Percentiles rank a stretch among this genome's conserved stretches.
phyloP scores from a whole-genome alignment of 2,888 invertebrate genomes.

The Dusona sp. region DNA sequence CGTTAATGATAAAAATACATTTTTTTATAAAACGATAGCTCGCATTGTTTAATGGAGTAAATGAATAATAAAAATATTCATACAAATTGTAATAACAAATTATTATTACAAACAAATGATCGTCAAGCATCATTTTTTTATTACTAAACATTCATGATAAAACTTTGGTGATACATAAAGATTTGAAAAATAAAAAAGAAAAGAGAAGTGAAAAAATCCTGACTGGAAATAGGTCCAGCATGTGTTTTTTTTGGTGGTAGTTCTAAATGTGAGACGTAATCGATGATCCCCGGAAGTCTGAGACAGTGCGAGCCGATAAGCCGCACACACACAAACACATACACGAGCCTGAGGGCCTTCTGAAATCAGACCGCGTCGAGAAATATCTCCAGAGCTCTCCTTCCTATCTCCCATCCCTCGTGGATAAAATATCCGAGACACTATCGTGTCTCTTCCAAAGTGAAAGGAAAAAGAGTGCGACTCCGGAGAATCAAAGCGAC shows the following conservation, averaged over 20 bases:
- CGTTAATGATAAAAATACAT: neutral
- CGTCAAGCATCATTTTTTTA: neutral
- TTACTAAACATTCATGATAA: neutral
- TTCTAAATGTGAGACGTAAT: conserved; percentile 71
- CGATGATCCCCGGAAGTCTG: conserved; percentile 75
- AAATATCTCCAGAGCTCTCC: conserved; percentile 52
- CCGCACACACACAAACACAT: conserved; percentile 39
- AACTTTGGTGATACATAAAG: neutral
- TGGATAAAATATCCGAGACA: conserved; percentile 35
- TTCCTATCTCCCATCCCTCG: conserved; percentile 32
- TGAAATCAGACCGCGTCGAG: conserved; percentile 47
- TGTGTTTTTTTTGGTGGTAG: conserved; percentile 32
- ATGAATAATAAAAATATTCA: neutral
- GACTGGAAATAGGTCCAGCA: neutral
- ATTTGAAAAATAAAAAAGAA: neutral
- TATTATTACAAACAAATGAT: neutral
- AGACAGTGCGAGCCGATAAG: conserved; percentile 71
- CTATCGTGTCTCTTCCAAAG: conserved; percentile 49
- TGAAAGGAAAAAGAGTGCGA: conserved; percentile 57
- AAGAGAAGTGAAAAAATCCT: neutral
- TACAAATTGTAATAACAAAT: neutral
- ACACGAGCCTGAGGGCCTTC: conserved; percentile 29
- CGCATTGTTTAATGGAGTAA: neutral
- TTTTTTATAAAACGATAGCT: neutral
- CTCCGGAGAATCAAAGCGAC: conserved; percentile 12